Evolutionary conservation across 1,140 invertebrate species (phyloP), one percentile per base, ranked within the genome.

Genomic region (Coptotermes formosanus): DNA sequence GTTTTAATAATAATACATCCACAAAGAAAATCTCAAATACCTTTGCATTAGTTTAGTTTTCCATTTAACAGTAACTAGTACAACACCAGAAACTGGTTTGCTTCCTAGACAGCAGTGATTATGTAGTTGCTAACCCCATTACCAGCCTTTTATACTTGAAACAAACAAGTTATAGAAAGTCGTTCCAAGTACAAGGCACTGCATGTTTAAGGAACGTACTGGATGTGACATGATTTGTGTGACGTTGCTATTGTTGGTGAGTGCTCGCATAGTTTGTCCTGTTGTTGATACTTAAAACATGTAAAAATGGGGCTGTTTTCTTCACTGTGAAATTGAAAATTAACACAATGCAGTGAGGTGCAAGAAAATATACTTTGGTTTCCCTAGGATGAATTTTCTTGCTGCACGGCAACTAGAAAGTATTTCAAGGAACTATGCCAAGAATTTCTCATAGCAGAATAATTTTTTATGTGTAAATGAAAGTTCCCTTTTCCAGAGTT

Each of bases 161-260:
- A 45, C 21, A 52, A 84, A 52, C 7, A 25, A 48, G 52, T 30
- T 84, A 59, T 45, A 4, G 23, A 48, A 52, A 52, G 48, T 59
- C 19, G 52, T 84, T n/a, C n/a, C 16, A 48, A 52, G 23, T 84
- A 9, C 21, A 30, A 84, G 12, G 55, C 52, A 23, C 30, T 55
- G 25, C 52, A 52, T 32, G 30, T 52, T 52, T 84, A 25, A 52
- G 30, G 11, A 45, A 30, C 19, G 83, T 2, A 45, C 55, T 55
- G 44, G 12, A 30, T 84, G 45, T n/a, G 48, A 11, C 30, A 21
- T 84, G 83, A 55, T 2, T 59, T 30, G 25, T 45, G 81, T 82
- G 25, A 19, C 23, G 43, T 64, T 86, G 86, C 69, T 86, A 86
- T 48, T 86, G 83, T 84, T 84, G 32, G 69, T 86, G 86, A 83